Conservation (phyloP, 2,797 vertebrate genomes). For the Dendrocincla tyrannina region DNA sequence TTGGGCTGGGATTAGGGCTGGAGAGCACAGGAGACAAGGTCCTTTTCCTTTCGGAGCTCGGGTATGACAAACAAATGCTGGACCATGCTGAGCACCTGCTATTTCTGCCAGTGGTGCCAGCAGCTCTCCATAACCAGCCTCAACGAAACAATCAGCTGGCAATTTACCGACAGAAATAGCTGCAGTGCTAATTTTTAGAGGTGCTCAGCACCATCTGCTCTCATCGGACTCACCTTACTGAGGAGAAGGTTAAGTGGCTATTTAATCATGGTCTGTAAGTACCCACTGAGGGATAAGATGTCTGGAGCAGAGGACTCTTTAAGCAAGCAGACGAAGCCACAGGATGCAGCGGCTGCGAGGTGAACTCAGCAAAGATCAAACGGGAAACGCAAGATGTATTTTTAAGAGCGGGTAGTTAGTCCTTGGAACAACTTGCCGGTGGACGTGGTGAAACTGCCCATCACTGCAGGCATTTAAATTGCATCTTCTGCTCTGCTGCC, state of each 20-base stretch:
- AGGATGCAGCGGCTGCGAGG: neutral
- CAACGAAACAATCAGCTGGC: neutral
- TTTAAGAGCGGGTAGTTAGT: constrained; percentile 26
- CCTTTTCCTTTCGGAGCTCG: neutral
- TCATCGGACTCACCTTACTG: constrained; percentile 26
- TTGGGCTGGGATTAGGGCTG: neutral
- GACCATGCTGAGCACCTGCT: neutral
- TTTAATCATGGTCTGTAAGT: constrained; percentile 63
- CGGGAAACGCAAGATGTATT: neutral
- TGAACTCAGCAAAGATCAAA: constrained; percentile 38
- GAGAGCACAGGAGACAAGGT: rapidly evolving
- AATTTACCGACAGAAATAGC: constrained; percentile 20
- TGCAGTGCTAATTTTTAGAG: constrained; percentile 43
- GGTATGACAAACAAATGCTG: neutral
- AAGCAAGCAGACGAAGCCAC: neutral
- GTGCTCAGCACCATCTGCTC: constrained; percentile 63
- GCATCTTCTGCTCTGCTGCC: neutral
- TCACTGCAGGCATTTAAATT: neutral
- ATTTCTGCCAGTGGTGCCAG: neutral
- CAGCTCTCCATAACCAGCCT: neutral
- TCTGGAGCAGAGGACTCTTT: constrained; percentile 14
- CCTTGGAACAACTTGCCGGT: neutral
- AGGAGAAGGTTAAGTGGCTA: constrained; percentile 63
- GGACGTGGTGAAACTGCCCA: neutral
- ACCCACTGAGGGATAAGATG: constrained; percentile 53